Evolutionary conservation across 2,888 invertebrate genomes (phyloP).

Genomic region (Imbricaverruca yamaguchii): DNA sequence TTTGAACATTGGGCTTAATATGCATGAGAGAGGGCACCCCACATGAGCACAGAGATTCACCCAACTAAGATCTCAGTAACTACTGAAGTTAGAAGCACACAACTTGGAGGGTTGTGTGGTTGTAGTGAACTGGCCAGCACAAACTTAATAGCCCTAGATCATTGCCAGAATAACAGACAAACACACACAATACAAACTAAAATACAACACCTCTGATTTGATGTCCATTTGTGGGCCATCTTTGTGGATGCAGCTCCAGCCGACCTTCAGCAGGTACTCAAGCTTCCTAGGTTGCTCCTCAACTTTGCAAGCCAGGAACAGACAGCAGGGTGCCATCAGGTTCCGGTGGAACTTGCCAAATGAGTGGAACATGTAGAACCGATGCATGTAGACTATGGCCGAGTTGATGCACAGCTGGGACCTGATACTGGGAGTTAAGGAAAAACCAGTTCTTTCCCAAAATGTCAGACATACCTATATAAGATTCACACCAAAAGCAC

Average conservation of each 20-base stretch:
- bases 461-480: too few species aligned
- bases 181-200: too few species aligned
- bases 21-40: too few species aligned
- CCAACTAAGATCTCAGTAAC: too few species aligned
- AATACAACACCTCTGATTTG: slow-evolving; percentile 57
- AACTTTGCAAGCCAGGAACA: slow-evolving; percentile 96
- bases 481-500: too few species aligned
- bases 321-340: slow-evolving; percentile 84
- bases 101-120: too few species aligned
- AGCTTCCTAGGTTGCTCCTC: slow-evolving; percentile 97
- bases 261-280: slow-evolving; percentile 92
- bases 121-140: too few species aligned
- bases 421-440: slow-evolving; percentile 43
- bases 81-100: too few species aligned
- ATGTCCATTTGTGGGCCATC: slow-evolving; percentile 53
- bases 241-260: slow-evolving; percentile 74
- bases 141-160: too few species aligned
- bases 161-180: too few species aligned
- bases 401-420: slow-evolving; percentile 97
- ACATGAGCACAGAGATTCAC: too few species aligned
- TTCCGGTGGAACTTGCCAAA: slow-evolving; percentile 92
- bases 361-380: slow-evolving; percentile 97
- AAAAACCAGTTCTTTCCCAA: slow-evolving; percentile 22
- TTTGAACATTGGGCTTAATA: too few species aligned
- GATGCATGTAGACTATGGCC: slow-evolving; percentile 98